Conservation (phyloP, 2,113 vertebrate genomes). For the Platysternon megacephalum region DNA sequence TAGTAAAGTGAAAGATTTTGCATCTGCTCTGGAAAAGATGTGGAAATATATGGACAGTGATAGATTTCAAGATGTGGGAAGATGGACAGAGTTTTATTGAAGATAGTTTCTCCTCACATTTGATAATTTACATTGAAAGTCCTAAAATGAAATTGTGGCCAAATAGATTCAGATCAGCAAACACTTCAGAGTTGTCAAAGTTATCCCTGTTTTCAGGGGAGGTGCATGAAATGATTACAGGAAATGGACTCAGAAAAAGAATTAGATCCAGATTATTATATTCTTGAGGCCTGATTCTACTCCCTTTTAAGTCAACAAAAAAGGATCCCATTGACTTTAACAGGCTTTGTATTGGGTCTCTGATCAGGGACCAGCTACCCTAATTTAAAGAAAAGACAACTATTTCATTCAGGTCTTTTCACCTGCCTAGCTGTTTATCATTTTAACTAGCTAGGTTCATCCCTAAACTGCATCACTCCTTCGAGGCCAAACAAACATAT, state of each 20-base stretch:
- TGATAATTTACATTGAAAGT: neutral
- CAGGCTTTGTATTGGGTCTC: neutral
- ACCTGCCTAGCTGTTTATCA: neutral
- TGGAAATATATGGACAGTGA: neutral
- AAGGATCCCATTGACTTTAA: neutral
- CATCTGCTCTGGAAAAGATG: neutral
- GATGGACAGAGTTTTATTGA: neutral
- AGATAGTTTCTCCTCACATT: neutral
- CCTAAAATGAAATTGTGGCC: neutral
- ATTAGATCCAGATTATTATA: neutral
- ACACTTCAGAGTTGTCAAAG: neutral
- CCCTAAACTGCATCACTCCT: neutral
- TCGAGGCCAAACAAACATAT: neutral
- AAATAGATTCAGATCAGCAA: neutral
- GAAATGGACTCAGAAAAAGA: neutral
- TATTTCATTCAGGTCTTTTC: neutral
- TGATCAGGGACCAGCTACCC: fast-evolving
- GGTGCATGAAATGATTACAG: neutral
- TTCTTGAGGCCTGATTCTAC: neutral
- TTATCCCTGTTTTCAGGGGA: neutral
- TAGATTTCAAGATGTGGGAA: neutral
- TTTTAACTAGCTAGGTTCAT: neutral
- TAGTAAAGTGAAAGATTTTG: neutral
- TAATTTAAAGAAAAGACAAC: neutral
- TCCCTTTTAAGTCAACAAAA: neutral